Base-by-base conservation (phyloP, 2,888 invertebrate genomes). In the Dendrolimus houi region DNA sequence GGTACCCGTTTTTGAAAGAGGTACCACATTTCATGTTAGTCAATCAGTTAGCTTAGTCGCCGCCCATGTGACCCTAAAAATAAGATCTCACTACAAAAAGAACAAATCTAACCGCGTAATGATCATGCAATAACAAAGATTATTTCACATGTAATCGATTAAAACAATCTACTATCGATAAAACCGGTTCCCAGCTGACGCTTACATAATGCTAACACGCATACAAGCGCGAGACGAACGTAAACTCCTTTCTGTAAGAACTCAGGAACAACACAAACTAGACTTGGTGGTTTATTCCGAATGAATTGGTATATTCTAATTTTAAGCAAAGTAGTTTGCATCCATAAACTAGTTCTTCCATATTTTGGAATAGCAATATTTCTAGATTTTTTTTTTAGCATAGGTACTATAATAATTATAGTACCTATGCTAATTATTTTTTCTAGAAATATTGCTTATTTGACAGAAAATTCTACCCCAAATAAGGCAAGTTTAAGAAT, bases 161-260 rank as follows among this genome's bases (percentile, higher is more conserved):
- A 47, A 47, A 47, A 47, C 47, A 47, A 8, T 47, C 47, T 9
- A 47, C 47, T 47, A 47, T 47, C 47, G 47, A 47, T 47, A 47
- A 29, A 47, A 47, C 47, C 47, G 47, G 47, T 47, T 47, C 47
- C 9, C 47, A 47, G 47, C 47, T 47, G 47, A 9, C 6, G 60
- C 62, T 68, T 65, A 64, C 64, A 63, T 62, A 63, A 67, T 54
- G 53, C 57, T 53, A 58, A 62, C 60, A 55, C 59, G 56, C 58
- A 60, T 42, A 59, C 55, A 54, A 47, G 0, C 9, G 47, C 47
- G 12, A 10, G 47, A 10, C 47, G 47, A 2, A 47, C 47, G 47
- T 47, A 47, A 42, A 47, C 47, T 47, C 47, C 47, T 47, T 9
- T 47, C 47, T 12, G 9, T 47, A 10, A 9, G 47, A 47, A 47